These are phyloP conservation scores for Phaenicophaeus curvirostris DNA, from an alignment of 2,797 vertebrate species.

Conservation along the genomic window DNA sequence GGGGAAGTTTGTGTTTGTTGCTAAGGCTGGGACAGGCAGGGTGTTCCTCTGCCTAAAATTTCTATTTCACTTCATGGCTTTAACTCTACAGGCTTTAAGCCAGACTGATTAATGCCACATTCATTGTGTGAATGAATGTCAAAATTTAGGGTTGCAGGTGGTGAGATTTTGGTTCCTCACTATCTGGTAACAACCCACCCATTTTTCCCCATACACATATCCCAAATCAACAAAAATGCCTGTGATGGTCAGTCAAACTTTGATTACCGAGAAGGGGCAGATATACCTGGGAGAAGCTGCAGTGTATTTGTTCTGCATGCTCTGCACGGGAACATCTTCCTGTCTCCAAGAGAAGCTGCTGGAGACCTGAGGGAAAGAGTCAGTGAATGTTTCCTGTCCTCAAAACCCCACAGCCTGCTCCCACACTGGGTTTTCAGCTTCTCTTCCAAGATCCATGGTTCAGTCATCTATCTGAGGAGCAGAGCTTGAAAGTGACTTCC, in stretches of 20 bases:
- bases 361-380: neutral
- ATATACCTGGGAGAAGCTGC: neutral
- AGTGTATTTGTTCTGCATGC: neutral
- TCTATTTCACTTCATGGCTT: neutral
- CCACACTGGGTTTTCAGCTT: neutral
- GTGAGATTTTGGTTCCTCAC: neutral
- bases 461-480: neutral
- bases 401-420: neutral
- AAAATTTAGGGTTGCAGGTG: neutral
- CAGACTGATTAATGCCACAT: neutral
- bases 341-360: neutral
- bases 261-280: neutral
- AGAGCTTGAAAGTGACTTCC: conserved; percentile 26
- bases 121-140: neutral
- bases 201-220: neutral
- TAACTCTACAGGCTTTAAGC: neutral
- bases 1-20: neutral
- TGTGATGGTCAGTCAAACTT: neutral
- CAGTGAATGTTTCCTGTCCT: neutral
- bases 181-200: neutral
- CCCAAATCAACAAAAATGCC: neutral
- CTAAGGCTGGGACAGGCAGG: neutral
- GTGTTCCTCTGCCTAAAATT: neutral
- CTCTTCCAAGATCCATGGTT: neutral
- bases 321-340: neutral